A percentile compares a stretch with the other conserved stretches of the same genome.
phyloP scores from a whole-genome alignment of 2,797 vertebrate genomes.

The Brachyalestes nurse region DNA sequence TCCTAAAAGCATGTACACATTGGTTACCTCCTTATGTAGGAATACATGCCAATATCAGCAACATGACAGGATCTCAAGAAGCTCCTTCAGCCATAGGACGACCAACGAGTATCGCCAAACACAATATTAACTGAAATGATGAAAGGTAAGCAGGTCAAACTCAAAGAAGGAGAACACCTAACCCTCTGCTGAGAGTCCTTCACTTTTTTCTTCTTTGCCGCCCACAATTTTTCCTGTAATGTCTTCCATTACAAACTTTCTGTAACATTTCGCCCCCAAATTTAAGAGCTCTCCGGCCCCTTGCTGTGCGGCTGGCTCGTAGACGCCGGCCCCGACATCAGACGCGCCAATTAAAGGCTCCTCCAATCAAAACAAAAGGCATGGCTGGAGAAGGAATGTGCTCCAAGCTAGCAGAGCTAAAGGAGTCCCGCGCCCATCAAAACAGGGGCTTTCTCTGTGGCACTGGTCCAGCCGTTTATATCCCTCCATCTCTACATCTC shows the following conservation, averaged over 20 bases:
- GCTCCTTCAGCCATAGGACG: neutral
- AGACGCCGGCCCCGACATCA: conserved; percentile 35
- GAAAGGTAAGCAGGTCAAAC: neutral
- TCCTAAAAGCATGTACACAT: conserved; percentile 25
- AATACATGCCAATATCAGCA: conserved; percentile 1
- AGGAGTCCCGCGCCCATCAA: conserved; percentile 62
- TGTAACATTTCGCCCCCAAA: conserved; percentile 43
- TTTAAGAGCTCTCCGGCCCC: conserved; percentile 37
- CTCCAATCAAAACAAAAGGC: conserved; percentile 68
- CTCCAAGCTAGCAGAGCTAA: conserved; percentile 67
- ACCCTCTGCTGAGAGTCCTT: neutral
- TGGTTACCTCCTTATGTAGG: neutral
- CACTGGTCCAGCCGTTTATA: conserved; percentile 11
- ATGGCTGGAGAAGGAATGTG: conserved; percentile 65
- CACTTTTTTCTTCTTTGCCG: conserved; percentile 4
- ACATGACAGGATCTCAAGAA: neutral
- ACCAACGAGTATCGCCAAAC: neutral
- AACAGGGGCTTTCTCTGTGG: conserved; percentile 57
- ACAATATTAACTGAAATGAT: neutral
- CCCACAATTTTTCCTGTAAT: conserved; percentile 29
- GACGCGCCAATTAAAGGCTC: conserved; percentile 53
- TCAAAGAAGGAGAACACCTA: neutral
- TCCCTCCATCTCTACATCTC: conserved; percentile 18
- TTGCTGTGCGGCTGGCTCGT: conserved; percentile 31
- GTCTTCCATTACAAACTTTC: conserved; percentile 44